Evolutionary conservation across 1,140 invertebrate genomes (phyloP).

Genomic region (Phymorhynchus buccinoides): DNA sequence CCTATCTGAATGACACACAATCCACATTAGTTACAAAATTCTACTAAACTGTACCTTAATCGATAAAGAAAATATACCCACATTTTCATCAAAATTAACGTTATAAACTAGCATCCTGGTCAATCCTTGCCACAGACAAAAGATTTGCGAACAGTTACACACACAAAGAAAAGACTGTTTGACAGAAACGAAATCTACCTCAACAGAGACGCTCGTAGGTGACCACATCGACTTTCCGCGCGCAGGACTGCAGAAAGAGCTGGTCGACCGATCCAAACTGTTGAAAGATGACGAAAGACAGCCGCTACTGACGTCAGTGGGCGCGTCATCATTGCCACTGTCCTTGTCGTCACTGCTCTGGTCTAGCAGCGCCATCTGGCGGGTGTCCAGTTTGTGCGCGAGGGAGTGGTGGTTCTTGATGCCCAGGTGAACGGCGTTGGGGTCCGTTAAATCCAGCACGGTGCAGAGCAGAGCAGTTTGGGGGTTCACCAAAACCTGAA

Average conservation of each 20-base stretch:
- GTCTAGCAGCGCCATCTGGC: slow-evolving; percentile 39
- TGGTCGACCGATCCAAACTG: slow-evolving; percentile 33
- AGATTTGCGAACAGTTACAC: no score
- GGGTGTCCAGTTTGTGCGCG: slow-evolving; percentile 35
- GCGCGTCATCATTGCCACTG: slow-evolving; percentile 51
- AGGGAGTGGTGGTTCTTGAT: slow-evolving; percentile 50
- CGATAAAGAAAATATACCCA: no score
- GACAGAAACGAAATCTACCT: no score
- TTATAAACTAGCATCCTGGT: no score
- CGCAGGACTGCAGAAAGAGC: slow-evolving; percentile 16
- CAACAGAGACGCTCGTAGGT: no score
- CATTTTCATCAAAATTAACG: no score
- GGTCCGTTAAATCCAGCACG: slow-evolving; percentile 85
- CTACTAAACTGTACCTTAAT: no score
- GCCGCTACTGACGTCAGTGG: slow-evolving; percentile 45
- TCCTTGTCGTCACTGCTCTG: slow-evolving; percentile 48
- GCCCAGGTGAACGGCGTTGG: slow-evolving; percentile 73
- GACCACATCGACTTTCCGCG: no score
- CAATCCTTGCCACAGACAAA: no score
- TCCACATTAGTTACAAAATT: no score
- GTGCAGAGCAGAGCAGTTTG: slow-evolving; percentile 88
- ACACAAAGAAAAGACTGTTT: no score
- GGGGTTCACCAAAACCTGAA: slow-evolving; percentile 78
- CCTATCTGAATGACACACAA: no score
- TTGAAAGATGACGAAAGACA: slow-evolving; percentile 34